Conservation (phyloP, 1,140 invertebrate species). For the Zaprionus ghesquierei region DNA sequence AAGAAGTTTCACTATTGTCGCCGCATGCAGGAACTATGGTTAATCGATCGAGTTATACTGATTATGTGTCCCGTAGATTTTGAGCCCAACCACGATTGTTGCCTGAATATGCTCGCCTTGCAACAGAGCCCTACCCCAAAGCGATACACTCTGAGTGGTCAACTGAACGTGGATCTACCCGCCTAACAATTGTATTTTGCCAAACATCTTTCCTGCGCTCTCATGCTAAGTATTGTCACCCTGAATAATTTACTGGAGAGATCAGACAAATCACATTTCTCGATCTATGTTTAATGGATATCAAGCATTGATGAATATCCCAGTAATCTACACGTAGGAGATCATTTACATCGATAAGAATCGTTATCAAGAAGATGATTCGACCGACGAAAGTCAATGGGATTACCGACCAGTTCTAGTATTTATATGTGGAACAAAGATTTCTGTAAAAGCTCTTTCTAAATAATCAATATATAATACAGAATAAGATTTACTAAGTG, state of each 20-base stretch:
- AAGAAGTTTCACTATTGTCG: not conserved
- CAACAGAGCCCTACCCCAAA: not conserved
- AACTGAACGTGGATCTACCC: not conserved
- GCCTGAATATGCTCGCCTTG: not conserved
- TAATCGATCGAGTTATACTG: not conserved
- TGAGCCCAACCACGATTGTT: not conserved
- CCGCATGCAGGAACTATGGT: not conserved
- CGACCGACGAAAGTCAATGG: not conserved
- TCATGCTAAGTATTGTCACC: not conserved
- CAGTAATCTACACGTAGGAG: not conserved
- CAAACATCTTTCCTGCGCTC: not conserved
- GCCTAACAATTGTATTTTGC: not conserved
- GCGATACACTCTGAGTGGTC: not conserved
- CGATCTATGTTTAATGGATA: not conserved
- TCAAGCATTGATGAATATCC: not conserved
- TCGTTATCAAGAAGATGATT: not conserved
- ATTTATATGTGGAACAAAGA: not conserved
- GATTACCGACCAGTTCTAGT: not conserved
- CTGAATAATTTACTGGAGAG: not conserved
- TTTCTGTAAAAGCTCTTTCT: no score
- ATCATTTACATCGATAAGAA: not conserved
- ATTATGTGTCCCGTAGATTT: not conserved
- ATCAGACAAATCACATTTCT: fast-evolving
- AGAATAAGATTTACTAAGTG: not conserved
- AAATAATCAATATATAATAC: not conserved